Base-by-base conservation (phyloP, 1,140 invertebrate genomes). In the Euglossa dilemma region DNA sequence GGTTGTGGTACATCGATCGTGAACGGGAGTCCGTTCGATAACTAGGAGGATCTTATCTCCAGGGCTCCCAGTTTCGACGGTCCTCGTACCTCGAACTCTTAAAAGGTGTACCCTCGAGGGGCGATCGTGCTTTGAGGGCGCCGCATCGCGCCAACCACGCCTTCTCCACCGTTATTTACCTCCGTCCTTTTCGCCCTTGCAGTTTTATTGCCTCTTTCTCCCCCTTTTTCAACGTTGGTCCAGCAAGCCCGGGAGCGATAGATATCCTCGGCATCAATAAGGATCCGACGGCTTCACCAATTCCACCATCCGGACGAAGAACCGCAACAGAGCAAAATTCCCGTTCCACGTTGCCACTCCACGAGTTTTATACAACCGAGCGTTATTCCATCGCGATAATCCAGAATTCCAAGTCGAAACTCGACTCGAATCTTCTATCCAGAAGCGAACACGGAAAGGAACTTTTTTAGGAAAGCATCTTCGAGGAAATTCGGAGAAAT, bases 1-100 rank as follows among this genome's bases (percentile, higher is more conserved):
- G 86, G 86, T 78, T 83, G 66, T 75, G 84, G 80, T 84, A 78
- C 83, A 79, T 89, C 85, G 88, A 85, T 88, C 72, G 80, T 89
- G 81, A 90, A 90, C 92, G 71, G 92, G 92, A 92, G 92, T 92
- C 90, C 85, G 84, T 87, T 90, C 90, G 91, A 92, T 92, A 92
- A 92, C 91, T 92, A 92, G 90, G 80, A 91, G 90, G 92, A 92
- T 92, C 92, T 92, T 92, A 92, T 92, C 92, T 91, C 63, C 47
- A 28, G 83, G 79, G 92, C 92, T 92, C 80, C 92, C 92, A 92
- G 92, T 92, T 92, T 92, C 92, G 88, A 86, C 82, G 85, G 84
- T 90, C 84, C 81, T 80, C 71, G 73, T 86, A 85, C 75, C 85
- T 80, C 85, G 86, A 84, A 86, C 89, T 91, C 80, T 83, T 88